Base-by-base conservation (phyloP, 2,888 invertebrate genomes). In the Chloroclystis v-ata region DNA sequence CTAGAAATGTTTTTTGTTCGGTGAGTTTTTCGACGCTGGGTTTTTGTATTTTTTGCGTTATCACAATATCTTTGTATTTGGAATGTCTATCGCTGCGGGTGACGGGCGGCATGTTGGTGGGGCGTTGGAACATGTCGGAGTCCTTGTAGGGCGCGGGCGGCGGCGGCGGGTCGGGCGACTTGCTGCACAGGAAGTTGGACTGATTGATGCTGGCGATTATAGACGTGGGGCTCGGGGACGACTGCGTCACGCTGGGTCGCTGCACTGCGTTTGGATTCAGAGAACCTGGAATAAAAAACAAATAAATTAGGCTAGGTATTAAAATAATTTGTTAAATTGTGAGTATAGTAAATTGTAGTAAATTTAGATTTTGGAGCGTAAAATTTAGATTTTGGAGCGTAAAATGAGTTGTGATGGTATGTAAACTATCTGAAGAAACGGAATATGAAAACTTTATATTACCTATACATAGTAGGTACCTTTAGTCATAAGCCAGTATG, bases 141-240 rank as follows among this genome's bases (percentile, higher is more conserved):
- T 67, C 62, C 43, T 70, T 73, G 55, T 54, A 66, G 1, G 61
- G 48, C 5, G 61, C 52, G 6, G 44, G 43, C 48, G 59, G 63
- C 13, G 61, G 44, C 2, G 61, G 73, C 1, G 67, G 53, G 0
- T 76, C 77, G 29, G 67, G 61, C 24, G 30, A 54, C 49, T 78
- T 78, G 49, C 80, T 84, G 67, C 86, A 87, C 43, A 88, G 63
- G 63, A 72, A 89, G 57, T 76, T 84, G 0, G 88, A 85, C 45
- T 88, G 89, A 54, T 89, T 89, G 58, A 89, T 84, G 57, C 77
- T 84, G 20, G 72, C 59, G 44, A 89, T 88, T 33, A 89, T 82
- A 2, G 87, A 82, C 1, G 77, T 89, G 9, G 89, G 89, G 51
- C 88, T 89, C 1, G 89, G 89, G 14, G 87, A 86, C 1, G 84